Percentiles rank a stretch among this genome's conserved stretches.
These are phyloP conservation scores for Hypotaenidia philippensis DNA, from an alignment of 2,797 vertebrate genomes.

Conservation along the genomic window DNA sequence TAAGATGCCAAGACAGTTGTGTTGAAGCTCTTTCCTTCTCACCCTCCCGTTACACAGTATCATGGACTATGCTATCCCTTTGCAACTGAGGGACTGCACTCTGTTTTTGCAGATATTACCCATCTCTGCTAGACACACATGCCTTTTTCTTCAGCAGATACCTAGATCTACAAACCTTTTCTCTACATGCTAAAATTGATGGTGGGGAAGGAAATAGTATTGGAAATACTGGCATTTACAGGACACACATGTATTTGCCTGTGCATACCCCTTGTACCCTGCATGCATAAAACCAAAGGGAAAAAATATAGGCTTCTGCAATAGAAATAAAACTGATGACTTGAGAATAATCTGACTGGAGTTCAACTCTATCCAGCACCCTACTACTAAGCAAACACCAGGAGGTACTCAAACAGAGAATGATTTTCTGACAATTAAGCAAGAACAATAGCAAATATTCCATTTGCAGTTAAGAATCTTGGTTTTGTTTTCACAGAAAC, in stretches of 20 bases:
- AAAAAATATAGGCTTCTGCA: not conserved
- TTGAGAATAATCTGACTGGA: not conserved
- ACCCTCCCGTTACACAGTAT: not conserved
- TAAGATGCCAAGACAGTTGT: not conserved
- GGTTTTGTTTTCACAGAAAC: constrained; percentile 37
- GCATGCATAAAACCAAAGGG: not conserved
- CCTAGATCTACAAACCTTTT: not conserved
- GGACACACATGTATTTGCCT: not conserved
- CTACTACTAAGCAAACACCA: not conserved
- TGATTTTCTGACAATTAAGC: constrained; percentile 41
- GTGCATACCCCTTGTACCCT: not conserved
- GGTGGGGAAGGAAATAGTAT: not conserved
- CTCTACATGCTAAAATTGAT: not conserved
- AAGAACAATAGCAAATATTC: constrained; percentile 56
- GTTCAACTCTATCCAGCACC: not conserved
- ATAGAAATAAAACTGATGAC: not conserved
- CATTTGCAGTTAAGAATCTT: constrained; percentile 29
- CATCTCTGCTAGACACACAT: not conserved
- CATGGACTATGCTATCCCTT: not conserved
- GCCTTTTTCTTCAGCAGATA: not conserved
- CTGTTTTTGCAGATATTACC: not conserved
- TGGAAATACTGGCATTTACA: not conserved
- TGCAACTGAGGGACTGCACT: not conserved
- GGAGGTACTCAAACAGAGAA: constrained; percentile 17
- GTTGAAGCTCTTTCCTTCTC: not conserved